phyloP scores from a whole-genome alignment of 2,888 invertebrate species.

The Ophonus ardosiacus region DNA sequence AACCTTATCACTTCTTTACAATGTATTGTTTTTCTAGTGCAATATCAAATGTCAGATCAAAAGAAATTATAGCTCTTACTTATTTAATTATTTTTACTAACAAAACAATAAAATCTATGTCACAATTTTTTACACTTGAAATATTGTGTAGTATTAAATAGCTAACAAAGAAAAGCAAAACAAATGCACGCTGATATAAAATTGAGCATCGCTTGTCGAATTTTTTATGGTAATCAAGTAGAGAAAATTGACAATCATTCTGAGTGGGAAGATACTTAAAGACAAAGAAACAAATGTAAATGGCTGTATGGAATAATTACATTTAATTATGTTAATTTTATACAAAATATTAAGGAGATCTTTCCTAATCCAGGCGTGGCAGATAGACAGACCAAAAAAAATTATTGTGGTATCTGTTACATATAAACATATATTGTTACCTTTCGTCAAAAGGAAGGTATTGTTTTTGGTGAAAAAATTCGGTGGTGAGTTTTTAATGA shows the following conservation, averaged over 20 bases:
- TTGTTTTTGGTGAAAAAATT: no score
- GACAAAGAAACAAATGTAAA: slow-evolving; percentile 1
- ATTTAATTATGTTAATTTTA: not conserved
- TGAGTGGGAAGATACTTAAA: not conserved
- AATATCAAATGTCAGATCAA: not conserved
- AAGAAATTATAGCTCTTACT: not conserved
- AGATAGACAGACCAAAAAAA: not conserved
- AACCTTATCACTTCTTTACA: not conserved
- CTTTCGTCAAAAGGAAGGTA: no score
- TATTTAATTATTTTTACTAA: not conserved
- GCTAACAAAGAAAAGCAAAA: not conserved
- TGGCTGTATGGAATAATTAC: not conserved
- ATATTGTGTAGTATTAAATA: no score
- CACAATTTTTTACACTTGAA: no score
- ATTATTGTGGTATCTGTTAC: no score
- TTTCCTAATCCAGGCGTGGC: not conserved
- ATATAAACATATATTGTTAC: no score
- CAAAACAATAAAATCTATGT: no score
- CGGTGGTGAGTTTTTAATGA: no score
- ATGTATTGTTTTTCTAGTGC: not conserved
- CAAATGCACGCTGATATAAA: not conserved
- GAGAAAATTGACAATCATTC: slow-evolving; percentile 16
- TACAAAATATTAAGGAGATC: not conserved
- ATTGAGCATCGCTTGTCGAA: not conserved
- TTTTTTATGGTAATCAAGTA: not conserved